Evolutionary conservation across 2,888 invertebrate genomes (phyloP).

Genomic region (Minunthozetes semirufus): DNA sequence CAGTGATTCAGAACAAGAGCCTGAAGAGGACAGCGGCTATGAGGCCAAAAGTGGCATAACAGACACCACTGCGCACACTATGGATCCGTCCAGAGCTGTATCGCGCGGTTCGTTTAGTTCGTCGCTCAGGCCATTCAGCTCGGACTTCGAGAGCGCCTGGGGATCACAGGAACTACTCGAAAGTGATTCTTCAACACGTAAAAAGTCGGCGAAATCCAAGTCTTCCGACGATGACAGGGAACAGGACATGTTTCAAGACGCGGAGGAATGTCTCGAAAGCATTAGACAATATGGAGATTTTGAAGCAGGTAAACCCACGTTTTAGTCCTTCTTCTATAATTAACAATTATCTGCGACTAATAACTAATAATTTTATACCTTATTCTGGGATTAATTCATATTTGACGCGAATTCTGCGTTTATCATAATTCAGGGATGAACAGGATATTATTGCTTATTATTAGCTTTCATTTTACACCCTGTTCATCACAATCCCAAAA

Average conservation of each 20-base stretch:
- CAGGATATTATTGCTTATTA: too few relatives aligned
- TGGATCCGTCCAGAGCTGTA: constrained; percentile 16
- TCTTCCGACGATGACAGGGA: constrained; percentile 5
- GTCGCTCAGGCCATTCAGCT: constrained; percentile 5
- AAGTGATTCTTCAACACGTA: not conserved
- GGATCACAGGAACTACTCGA: constrained; percentile 24
- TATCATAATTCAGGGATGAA: too few relatives aligned
- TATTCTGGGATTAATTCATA: too few relatives aligned
- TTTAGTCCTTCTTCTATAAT: too few relatives aligned
- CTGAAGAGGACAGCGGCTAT: constrained; percentile 21
- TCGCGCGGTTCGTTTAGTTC: constrained; percentile 9
- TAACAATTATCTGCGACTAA: too few relatives aligned
- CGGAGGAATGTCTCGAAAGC: constrained; percentile 12
- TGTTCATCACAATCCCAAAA: too few relatives aligned
- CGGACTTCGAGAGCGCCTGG: constrained; percentile 19
- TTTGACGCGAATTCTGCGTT: too few relatives aligned
- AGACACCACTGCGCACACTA: not conserved
- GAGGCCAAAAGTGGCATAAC: constrained; percentile 22
- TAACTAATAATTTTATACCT: too few relatives aligned
- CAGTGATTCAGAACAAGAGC: constrained; percentile 14
- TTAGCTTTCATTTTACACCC: too few relatives aligned
- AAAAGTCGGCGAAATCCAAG: not conserved
- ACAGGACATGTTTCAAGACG: constrained; percentile 20
- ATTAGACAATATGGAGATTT: constrained; percentile 12
- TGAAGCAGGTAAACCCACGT: not conserved